Evolutionary conservation across 2,888 invertebrate genomes (phyloP), one percentile per base, ranked within the genome.

Genomic region (Ypsolopha scabrella): DNA sequence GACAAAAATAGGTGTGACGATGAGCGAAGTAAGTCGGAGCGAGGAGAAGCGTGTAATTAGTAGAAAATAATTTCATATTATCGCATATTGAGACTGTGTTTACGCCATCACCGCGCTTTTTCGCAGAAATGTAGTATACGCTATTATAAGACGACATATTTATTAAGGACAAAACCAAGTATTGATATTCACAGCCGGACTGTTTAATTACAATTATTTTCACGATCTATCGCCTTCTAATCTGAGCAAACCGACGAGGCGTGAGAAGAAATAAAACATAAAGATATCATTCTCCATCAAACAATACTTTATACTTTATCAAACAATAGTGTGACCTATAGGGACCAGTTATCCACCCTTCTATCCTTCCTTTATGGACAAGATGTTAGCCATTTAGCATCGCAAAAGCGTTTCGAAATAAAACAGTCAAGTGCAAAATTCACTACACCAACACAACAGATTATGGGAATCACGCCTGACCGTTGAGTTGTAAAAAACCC

Each of bases 381-480:
- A 81, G 82, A 80, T 81, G 80, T 74, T 75, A 67, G 62, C 68
- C 70, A 76, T 72, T 72, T 64, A 69, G 62, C 61, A 58, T 33
- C 34, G 34, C 33, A 43, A 57, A 57, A 59, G 53, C 55, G 52
- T 53, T 55, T 59, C 60, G 58, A 60, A 59, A 65, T 62, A 24
- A 14, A 10, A 51, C 38, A 76, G 80, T 80, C 83, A 81, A 85
- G 83, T 81, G 82, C 78, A 76, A 72, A 80, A 82, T 78, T 80
- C 75, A 69, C 72, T 78, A 68, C 68, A 72, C 68, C 68, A 66
- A 70, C 65, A 67, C 72, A 71, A 75, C 76, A 76, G 81, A 82
- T 83, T 82, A 83, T 80, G 78, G 67, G 81, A 85, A 83, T 86
- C 82, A 83, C 80, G 78, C 73, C 72, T 74, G 35, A 38, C 6